Evolutionary conservation across 2,113 vertebrate species (phyloP).

Genomic region (Dissostichus mawsoni): DNA sequence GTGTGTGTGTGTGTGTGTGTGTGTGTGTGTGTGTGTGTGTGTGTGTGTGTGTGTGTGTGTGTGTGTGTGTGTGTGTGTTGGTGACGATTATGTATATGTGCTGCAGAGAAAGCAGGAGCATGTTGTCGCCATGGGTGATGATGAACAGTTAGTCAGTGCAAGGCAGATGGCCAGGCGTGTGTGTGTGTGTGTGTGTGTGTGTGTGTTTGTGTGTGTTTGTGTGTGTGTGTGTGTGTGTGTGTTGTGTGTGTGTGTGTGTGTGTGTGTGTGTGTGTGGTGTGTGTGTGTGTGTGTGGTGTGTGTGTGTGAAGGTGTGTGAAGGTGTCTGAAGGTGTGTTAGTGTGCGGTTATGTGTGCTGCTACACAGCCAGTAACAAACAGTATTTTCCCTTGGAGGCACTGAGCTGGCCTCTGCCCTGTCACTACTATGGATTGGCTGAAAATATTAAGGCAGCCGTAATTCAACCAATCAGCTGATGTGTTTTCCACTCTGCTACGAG

Average conservation of each 20-base stretch:
- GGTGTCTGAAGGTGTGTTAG: constrained; percentile 35
- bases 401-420: constrained; percentile 42
- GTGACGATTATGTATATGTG: neutral
- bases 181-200: constrained; percentile 33
- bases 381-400: constrained; percentile 45
- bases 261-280: constrained; percentile 31
- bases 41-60: constrained; percentile 35
- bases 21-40: constrained; percentile 18
- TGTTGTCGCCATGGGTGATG: constrained; percentile 55
- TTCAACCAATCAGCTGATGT: constrained; percentile 63
- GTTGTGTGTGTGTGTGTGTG: neutral
- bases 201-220: constrained; percentile 32
- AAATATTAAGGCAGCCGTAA: constrained; percentile 55
- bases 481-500: constrained; percentile 36
- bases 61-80: constrained; percentile 19
- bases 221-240: neutral
- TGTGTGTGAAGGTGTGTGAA: constrained; percentile 32
- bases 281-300: neutral
- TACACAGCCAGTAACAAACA: constrained; percentile 32
- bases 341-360: constrained; percentile 29
- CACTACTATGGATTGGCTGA: constrained; percentile 58
- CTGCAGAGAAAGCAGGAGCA: constrained; percentile 24
- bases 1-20: constrained; percentile 15
- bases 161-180: constrained; percentile 54
- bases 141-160: constrained; percentile 55